phyloP scores from a whole-genome alignment of 2,113 vertebrate genomes.

The Nesoenas mayeri region DNA sequence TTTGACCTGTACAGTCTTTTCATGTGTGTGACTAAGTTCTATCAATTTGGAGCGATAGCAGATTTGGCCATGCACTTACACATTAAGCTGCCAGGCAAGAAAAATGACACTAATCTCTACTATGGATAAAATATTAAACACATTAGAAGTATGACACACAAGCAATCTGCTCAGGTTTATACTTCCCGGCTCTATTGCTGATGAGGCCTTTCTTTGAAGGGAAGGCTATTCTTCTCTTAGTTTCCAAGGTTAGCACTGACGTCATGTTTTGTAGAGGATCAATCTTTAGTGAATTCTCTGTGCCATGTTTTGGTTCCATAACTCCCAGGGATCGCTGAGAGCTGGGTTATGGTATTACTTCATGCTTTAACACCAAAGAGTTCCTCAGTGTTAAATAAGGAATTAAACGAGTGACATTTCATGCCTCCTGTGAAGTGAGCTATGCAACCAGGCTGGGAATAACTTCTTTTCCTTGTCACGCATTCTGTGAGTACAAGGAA shows the following conservation, averaged over 20 bases:
- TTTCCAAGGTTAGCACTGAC: slow-evolving; percentile 1
- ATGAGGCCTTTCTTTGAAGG: neutral
- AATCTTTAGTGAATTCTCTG: neutral
- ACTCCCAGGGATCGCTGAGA: neutral
- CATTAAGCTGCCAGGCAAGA: slow-evolving; percentile 9
- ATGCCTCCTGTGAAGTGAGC: neutral
- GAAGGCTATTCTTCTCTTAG: slow-evolving; percentile 1
- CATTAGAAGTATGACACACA: neutral
- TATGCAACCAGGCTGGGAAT: neutral
- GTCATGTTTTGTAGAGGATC: neutral
- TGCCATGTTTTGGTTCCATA: neutral
- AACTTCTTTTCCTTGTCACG: neutral
- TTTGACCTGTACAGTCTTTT: neutral
- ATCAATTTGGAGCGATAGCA: neutral
- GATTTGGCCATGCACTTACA: neutral
- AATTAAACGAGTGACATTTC: neutral
- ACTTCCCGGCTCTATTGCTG: neutral
- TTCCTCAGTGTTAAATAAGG: neutral
- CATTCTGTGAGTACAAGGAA: neutral
- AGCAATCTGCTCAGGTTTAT: neutral
- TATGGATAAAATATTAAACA: neutral
- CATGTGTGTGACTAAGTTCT: neutral
- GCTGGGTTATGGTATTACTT: neutral
- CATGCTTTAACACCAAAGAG: neutral
- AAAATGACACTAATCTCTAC: neutral